These are phyloP conservation scores for Adelges cooleyi DNA, from an alignment of 1,140 invertebrate species.

Conservation along the genomic window DNA sequence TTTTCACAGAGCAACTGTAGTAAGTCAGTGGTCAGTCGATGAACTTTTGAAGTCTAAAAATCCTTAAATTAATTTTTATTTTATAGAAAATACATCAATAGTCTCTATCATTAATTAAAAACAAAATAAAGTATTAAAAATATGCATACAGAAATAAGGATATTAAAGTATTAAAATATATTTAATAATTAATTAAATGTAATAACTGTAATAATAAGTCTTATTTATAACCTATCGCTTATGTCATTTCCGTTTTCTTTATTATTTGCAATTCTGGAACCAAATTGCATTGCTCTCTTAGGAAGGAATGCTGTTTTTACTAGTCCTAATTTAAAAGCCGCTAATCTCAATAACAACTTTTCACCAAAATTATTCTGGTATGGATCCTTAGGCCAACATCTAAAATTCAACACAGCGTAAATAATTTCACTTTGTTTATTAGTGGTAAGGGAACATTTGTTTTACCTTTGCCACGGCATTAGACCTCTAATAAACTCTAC, in stretches of 20 bases:
- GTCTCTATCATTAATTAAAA: no score
- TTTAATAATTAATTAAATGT: no score
- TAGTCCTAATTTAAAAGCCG: conserved; percentile 61
- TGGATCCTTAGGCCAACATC: conserved; percentile 16
- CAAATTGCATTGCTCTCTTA: conserved; percentile 94
- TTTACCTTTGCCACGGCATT: conserved; percentile 64
- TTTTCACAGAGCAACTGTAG: conserved; percentile 5
- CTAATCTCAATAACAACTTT: conserved; percentile 76
- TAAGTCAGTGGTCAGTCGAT: conserved; percentile 17
- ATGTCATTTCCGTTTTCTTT: conserved; percentile 78
- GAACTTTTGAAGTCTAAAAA: no score
- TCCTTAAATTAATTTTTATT: no score
- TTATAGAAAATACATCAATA: no score
- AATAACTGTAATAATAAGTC: no score
- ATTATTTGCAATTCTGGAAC: conserved; percentile 85
- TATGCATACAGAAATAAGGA: no score
- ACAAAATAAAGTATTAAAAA: no score
- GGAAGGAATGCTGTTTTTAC: conserved; percentile 53
- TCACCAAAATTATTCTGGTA: conserved; percentile 69
- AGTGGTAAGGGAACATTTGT: no score
- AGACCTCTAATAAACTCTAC: conserved; percentile 58
- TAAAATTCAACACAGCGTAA: not conserved
- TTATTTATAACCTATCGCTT: conserved; percentile 42
- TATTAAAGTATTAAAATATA: no score
- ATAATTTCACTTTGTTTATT: no score